Conservation (phyloP, 2,888 invertebrate species). For the Agriopis marginaria region DNA sequence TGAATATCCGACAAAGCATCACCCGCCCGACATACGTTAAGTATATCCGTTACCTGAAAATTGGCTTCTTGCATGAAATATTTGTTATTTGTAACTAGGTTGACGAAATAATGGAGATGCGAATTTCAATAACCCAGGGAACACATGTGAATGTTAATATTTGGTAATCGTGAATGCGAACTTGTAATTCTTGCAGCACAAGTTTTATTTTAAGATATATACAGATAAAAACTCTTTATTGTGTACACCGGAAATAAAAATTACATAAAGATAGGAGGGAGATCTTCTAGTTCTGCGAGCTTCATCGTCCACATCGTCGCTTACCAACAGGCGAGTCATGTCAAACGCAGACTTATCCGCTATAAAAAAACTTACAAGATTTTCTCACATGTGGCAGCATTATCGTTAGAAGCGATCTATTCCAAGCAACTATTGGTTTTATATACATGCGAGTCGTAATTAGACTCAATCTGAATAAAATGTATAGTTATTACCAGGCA, state of each 20-base stretch:
- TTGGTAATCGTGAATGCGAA: neutral
- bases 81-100: constrained; percentile 32
- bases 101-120: constrained; percentile 7
- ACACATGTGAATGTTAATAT: neutral
- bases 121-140: neutral
- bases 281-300: too few relatives aligned
- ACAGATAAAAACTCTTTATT: too few relatives aligned
- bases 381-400: too few relatives aligned
- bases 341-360: too few relatives aligned
- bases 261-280: too few relatives aligned
- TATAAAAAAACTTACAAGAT: too few relatives aligned
- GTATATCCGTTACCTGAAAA: constrained; percentile 42
- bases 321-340: too few relatives aligned
- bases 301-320: too few relatives aligned
- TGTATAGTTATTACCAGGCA: too few relatives aligned
- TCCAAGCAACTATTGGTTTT: too few relatives aligned
- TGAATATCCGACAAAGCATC: constrained; percentile 60
- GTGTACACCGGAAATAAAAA: too few relatives aligned
- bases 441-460: neutral
- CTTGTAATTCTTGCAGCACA: neutral
- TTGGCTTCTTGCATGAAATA: constrained; percentile 36
- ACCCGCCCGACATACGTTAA: constrained; percentile 49
- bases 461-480: neutral
- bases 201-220: neutral
- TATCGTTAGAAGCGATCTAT: too few relatives aligned